Evolutionary conservation across 2,113 vertebrate species (phyloP), one percentile per base, ranked within the genome.

Genomic region (Salvelinus alpinus): DNA sequence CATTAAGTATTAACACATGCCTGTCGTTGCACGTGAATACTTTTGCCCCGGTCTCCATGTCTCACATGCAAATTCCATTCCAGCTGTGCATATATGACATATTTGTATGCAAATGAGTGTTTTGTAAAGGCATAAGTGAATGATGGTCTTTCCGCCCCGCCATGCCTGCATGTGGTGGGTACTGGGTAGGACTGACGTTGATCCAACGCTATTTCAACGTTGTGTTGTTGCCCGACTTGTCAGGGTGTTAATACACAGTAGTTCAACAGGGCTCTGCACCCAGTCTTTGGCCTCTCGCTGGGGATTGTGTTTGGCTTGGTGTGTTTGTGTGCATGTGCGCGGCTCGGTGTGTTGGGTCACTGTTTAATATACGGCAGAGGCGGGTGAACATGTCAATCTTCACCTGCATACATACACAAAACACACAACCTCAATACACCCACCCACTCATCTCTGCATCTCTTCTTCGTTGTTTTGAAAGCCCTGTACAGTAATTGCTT

Each of bases 61-160:
- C 51, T 73, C 67, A 82, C 84, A 88, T 88, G 80, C 85, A 90
- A 89, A 91, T 90, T 90, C 87, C 89, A 89, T 22, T 24, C 59
- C 59, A 9, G 51, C 78, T 78, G 71, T 81, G 88, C 85, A 81
- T 83, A 81, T 84, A 90, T n/a, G 88, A 88, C 85, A 78, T 88
- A 86, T 90, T 85, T 90, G 88, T 88, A 90, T 91, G 86, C 82
- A 90, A 90, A 91, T 87, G 82, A 82, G 85, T 20, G 20, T 54
- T 54, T 54, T 18, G 14, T 79, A 66, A 82, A 64, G 64, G 89
- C 77, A 62, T 83, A 80, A 88, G 88, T 87, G 84, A 88, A 88
- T 89, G 81, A 87, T 77, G 76, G 73, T 7, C 73, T 64, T 2
- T 67, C 48, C n/a, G 65, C 80, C 70, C 83, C 86, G 87, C 88